Conservation (phyloP, 1,140 invertebrate genomes). For the Pollicipes pollicipes region DNA sequence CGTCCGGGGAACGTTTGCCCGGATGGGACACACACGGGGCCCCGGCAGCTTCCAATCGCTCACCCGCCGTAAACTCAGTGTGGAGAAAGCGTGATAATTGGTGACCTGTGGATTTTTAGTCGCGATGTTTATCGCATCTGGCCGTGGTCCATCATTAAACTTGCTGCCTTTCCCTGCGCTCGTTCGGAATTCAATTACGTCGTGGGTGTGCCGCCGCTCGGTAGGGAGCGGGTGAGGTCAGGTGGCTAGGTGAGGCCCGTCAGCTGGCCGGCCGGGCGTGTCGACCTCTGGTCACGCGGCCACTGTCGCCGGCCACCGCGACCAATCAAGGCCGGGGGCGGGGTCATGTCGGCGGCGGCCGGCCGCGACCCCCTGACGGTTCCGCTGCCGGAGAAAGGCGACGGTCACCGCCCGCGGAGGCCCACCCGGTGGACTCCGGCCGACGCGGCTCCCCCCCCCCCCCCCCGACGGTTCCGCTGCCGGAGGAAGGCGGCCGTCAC, state of each 20-base stretch:
- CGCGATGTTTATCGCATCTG: neutral
- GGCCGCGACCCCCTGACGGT: too few relatives aligned
- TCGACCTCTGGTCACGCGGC: neutral
- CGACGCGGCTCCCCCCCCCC: too few relatives aligned
- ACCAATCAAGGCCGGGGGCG: neutral
- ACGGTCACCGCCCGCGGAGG: too few relatives aligned
- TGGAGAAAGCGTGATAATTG: neutral
- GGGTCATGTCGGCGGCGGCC: too few relatives aligned
- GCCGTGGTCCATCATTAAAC: neutral
- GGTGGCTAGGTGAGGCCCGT: too few relatives aligned
- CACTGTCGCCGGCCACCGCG: neutral
- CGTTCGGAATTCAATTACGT: neutral
- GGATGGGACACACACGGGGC: too few relatives aligned
- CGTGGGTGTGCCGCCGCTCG: too few relatives aligned
- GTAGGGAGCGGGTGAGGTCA: neutral
- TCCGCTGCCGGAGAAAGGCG: too few relatives aligned
- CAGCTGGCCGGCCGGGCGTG: neutral
- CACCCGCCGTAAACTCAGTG: neutral
- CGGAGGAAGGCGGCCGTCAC: too few relatives aligned
- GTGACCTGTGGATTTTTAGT: neutral
- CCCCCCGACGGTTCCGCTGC: too few relatives aligned
- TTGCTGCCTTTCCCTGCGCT: neutral
- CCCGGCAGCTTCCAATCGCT: neutral
- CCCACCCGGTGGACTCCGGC: too few relatives aligned
- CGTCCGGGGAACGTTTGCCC: too few relatives aligned